Base-by-base conservation (phyloP, 2,888 invertebrate genomes). In the Cyclophora albipunctata region DNA sequence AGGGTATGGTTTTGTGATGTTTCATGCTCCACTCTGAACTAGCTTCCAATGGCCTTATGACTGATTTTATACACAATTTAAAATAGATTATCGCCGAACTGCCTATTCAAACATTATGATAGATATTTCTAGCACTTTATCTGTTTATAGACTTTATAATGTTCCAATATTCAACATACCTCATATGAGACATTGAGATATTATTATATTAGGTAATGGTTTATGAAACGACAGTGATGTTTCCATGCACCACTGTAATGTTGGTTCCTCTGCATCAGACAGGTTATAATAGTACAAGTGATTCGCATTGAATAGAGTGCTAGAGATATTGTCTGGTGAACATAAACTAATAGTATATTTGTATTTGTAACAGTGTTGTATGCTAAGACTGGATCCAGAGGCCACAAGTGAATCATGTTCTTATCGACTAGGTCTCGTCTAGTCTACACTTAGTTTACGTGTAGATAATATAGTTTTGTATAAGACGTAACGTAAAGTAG, bases 391-490 rank as follows among this genome's bases (percentile, higher is more conserved):
- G 65, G 63, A 64, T 53, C 49, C 49, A 46, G 60, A 64, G 58
- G 64, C 66, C 67, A 66, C 67, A 58, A 40, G 52, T 54, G 54
- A 63, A 72, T 66, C 62, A 75, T 73, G 80, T 81, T 81, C 81
- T 76, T 69, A 69, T 73, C 70, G 77, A 79, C 82, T 81, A 80
- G 75, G 63, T 67, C 63, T 64, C 57, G 66, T 72, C 77, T 78
- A 78, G 80, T 78, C 80, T 71, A 66, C 58, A 56, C 64, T 81
- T 80, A 76, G 70, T 60, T 73, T 80, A 83, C 73, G 78, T 85
- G 84, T 86, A 86, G 84, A 84, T 85, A 42, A 42, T 37, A 85
- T 78, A 74, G 71, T 83, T 84, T 84, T 82, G 64, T 84, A 82
- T 83, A 84, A 84, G 75, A 75, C 66, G 64, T 73, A 37, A 37